These are phyloP conservation scores for Drosophila orena DNA, from an alignment of 1,140 invertebrate genomes.

Conservation along the genomic window DNA sequence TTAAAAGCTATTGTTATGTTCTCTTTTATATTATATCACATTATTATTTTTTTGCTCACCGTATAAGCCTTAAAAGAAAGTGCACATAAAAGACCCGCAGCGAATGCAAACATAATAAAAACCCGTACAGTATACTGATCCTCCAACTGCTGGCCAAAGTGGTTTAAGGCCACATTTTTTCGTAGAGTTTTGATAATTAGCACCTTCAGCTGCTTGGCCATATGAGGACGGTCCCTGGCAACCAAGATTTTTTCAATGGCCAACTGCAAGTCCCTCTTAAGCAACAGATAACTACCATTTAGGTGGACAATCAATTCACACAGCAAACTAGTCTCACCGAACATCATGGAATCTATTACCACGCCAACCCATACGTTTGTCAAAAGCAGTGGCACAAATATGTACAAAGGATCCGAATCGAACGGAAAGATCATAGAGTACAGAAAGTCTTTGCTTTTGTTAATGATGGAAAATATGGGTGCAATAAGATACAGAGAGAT, in stretches of 20 bases:
- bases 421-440: conserved; percentile 68
- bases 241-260: conserved; percentile 29
- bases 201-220: conserved; percentile 49
- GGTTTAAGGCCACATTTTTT: conserved; percentile 56
- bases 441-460: conserved; percentile 31
- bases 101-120: conserved; percentile 71
- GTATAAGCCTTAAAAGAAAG: conserved; percentile 74
- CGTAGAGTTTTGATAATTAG: conserved; percentile 39
- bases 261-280: conserved; percentile 48
- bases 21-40: no score
- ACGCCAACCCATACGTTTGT: conserved; percentile 70
- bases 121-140: conserved; percentile 61
- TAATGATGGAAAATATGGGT: conserved; percentile 45
- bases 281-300: conserved; percentile 60
- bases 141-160: conserved; percentile 59
- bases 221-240: not conserved
- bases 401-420: conserved; percentile 34
- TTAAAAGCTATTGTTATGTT: no score
- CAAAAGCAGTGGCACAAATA: conserved; percentile 57
- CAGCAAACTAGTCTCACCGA: conserved; percentile 64
- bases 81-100: conserved; percentile 58
- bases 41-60: conserved; percentile 31
- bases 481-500: conserved; percentile 46
- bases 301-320: conserved; percentile 65
- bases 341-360: conserved; percentile 56